Conservation (phyloP, 2,888 invertebrate genomes). For the Ectemnius cavifrons region DNA sequence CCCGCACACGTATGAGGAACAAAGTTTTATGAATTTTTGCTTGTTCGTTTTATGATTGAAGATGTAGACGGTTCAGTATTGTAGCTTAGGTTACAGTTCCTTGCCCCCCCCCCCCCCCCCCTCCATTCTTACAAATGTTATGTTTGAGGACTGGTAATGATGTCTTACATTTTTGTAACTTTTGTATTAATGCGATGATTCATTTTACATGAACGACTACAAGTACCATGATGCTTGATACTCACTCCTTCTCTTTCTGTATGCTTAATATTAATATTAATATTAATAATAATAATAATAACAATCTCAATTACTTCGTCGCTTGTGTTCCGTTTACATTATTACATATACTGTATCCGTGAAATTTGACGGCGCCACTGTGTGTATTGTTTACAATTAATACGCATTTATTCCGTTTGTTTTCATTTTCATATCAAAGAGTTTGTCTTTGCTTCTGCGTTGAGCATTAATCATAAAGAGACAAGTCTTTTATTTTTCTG, state of each 20-base stretch:
- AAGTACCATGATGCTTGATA: slow-evolving; percentile 74
- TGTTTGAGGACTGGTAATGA: slow-evolving; percentile 35
- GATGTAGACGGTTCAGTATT: slow-evolving; percentile 37
- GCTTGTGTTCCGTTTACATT: slow-evolving; percentile 66
- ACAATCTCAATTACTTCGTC: slow-evolving; percentile 58
- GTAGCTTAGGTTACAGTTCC: slow-evolving; percentile 51
- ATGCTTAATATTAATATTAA: slow-evolving; percentile 75
- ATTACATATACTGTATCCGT: slow-evolving; percentile 36
- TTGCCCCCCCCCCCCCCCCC: slow-evolving; percentile 31
- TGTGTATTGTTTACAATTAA: slow-evolving; percentile 57
- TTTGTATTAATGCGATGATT: slow-evolving; percentile 44
- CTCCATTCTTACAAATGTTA: slow-evolving; percentile 27
- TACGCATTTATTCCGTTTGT: slow-evolving; percentile 37
- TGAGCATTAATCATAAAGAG: not conserved
- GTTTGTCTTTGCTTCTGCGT: not conserved
- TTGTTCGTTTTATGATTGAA: slow-evolving; percentile 44
- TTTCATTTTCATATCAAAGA: slow-evolving; percentile 8
- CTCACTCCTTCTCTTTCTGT: slow-evolving; percentile 78
- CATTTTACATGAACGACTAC: slow-evolving; percentile 44
- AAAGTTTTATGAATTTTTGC: slow-evolving; percentile 36
- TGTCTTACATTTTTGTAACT: slow-evolving; percentile 33
- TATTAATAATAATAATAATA: slow-evolving; percentile 64
- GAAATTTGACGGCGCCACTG: slow-evolving; percentile 51
- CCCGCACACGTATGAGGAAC: slow-evolving; percentile 9
- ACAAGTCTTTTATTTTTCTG: not conserved